phyloP scores from a whole-genome alignment of 2,113 vertebrate species.

The Sciurus niger region DNA sequence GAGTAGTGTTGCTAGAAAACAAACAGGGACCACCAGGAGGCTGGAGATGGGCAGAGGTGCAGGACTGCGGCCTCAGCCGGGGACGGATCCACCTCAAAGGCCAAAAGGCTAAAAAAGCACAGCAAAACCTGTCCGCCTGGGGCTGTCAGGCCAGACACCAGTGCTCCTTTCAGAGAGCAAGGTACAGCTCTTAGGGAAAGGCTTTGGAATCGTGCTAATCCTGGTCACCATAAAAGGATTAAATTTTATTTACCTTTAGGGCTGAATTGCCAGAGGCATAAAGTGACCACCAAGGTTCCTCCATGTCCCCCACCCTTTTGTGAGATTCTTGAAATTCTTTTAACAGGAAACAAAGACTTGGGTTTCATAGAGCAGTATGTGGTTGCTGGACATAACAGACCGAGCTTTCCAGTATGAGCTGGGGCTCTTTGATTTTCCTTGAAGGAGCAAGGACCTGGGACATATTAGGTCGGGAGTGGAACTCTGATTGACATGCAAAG shows the following conservation, averaged over 20 bases:
- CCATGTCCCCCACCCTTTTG: not conserved
- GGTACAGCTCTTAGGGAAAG: not conserved
- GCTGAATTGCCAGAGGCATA: conserved; percentile 4
- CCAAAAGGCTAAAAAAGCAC: not conserved
- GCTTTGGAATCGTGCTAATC: not conserved
- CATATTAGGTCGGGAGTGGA: not conserved
- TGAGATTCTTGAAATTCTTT: conserved; percentile 56
- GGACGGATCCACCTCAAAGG: not conserved
- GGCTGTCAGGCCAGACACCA: not conserved
- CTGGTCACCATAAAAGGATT: not conserved
- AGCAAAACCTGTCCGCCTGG: not conserved
- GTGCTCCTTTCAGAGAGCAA: not conserved
- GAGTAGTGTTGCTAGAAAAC: conserved; percentile 35
- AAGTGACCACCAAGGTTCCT: not conserved
- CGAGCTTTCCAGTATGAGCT: not conserved
- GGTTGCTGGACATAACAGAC: conserved; percentile 1
- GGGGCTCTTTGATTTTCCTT: not conserved
- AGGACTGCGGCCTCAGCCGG: not conserved
- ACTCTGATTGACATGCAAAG: not conserved
- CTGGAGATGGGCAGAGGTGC: not conserved
- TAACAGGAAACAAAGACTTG: conserved; percentile 46
- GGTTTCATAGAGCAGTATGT: not conserved
- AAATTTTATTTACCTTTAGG: conserved; percentile 41
- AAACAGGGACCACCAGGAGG: not conserved
- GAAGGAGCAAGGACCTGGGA: not conserved